Base-by-base conservation (phyloP, 35 echinoderm and acorn worm genomes). In the Eucidaris tribuloides region DNA sequence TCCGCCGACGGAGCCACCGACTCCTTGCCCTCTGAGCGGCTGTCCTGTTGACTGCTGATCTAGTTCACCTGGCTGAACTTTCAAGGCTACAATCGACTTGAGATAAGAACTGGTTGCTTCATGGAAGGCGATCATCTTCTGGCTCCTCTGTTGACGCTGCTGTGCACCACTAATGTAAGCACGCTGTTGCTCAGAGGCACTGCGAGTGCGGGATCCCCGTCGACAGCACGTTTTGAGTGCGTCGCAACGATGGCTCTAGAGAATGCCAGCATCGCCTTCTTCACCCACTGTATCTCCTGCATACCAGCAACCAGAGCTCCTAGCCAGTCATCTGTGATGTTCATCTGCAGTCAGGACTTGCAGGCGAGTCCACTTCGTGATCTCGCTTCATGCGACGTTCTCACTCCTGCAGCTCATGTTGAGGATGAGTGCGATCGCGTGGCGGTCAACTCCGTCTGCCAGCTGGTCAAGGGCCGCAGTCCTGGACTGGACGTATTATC, bases 321-420 rank as follows among this genome's bases (percentile, higher is more conserved):
- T 93, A 48, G 96, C 96, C 90, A 68, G 91, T 93, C 22, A 86
- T 99, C 30, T 99, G 96, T 54, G 96, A 99, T 50, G 96, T 93
- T n/a, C 29, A 88, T 91, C 44, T 90, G 96, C 24, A 81, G 82
- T 40, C 72, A 83, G 42, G 84, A 65, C 44, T 74, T 44, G 29
- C 71, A 82, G 66, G 55, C 70, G 7, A 79, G 84, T 9, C 45
- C 45, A 11, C 84, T 86, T 83, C 25, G 80, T 82, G 50, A 92
- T 99, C 76, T 93, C 96, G 96, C 15, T 99, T 99, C 81, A 87
- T 87, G 41, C 68, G 96, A 35, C 82, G 96, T 34, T n/a, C 83
- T 99, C 5, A 93, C n/a, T 99, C 42, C 58, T 99, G 46, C 91
- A 92, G 83, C 76, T 99, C 35, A 99, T 99, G 96, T 65, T 99